phyloP scores from a whole-genome alignment of 1,140 invertebrate species.

The Polypedilum pembai region DNA sequence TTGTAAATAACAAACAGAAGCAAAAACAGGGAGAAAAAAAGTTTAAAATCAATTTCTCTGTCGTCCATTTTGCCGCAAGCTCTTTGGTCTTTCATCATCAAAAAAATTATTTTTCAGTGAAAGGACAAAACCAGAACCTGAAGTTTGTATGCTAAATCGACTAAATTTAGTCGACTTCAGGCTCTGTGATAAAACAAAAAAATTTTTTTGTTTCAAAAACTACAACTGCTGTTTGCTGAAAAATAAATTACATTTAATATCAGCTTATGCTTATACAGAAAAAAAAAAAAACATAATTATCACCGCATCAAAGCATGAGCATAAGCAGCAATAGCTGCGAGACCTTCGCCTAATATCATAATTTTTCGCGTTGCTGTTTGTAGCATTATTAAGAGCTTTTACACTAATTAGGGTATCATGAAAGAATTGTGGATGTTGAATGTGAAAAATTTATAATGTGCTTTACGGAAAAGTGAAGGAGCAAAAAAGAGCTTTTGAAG shows the following conservation, averaged over 20 bases:
- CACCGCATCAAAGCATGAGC: constrained; percentile 15
- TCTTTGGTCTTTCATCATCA: no score
- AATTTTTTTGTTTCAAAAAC: no score
- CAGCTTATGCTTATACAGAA: neutral
- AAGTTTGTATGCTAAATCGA: no score
- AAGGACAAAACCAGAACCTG: no score
- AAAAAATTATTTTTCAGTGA: no score
- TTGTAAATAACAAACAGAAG: no score
- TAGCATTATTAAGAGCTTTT: constrained; percentile 13
- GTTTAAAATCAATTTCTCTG: no score
- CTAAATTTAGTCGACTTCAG: no score
- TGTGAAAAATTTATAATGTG: constrained; percentile 3
- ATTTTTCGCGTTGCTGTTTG: constrained; percentile 11
- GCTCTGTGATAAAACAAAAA: no score
- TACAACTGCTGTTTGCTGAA: neutral
- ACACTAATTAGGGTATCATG: constrained; percentile 5
- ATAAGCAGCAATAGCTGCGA: neutral
- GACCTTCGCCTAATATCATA: neutral
- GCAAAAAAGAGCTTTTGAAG: neutral
- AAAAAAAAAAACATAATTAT: neutral
- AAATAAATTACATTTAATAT: constrained; percentile 20
- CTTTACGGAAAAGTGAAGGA: neutral
- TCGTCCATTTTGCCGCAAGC: no score
- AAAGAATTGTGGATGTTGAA: constrained; percentile 8
- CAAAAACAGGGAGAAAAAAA: no score